These are phyloP conservation scores for Carterocephalus palaemon DNA, from an alignment of 2,888 invertebrate species.

Conservation along the genomic window DNA sequence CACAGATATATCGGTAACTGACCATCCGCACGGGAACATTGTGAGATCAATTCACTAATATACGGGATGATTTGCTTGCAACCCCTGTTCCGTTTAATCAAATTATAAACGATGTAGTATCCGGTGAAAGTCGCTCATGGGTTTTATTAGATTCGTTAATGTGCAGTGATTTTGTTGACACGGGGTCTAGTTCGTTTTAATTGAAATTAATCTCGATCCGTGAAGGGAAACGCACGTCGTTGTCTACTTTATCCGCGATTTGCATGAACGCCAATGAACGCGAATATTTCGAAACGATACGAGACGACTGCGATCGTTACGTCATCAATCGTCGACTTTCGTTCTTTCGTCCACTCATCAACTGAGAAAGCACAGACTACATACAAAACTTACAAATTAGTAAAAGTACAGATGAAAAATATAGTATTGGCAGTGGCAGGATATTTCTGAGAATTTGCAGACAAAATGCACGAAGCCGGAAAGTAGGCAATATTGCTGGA, in stretches of 20 bases:
- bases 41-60: constrained; percentile 52
- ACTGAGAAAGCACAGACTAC: constrained; percentile 57
- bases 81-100: constrained; percentile 60
- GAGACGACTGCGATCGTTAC: constrained; percentile 7
- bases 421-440: not conserved
- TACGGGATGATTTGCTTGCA: constrained; percentile 52
- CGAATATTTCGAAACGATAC: constrained; percentile 10
- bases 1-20: constrained; percentile 58
- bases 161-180: constrained; percentile 38
- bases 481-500: too few species aligned
- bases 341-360: constrained; percentile 40
- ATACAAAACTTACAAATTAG: too few species aligned
- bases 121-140: constrained; percentile 62
- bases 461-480: too few species aligned
- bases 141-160: constrained; percentile 30
- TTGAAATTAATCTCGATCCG: constrained; percentile 44
- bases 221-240: constrained; percentile 55
- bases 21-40: constrained; percentile 65
- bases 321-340: constrained; percentile 42
- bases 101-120: constrained; percentile 66
- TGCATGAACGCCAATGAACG: constrained; percentile 53
- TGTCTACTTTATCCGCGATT: constrained; percentile 53
- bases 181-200: constrained; percentile 40
- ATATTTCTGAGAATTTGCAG: too few species aligned
- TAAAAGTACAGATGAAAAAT: too few species aligned